Evolutionary conservation across 30 jellyfish, hydroid and myxozoan species (phyloP), one percentile per base, ranked within the genome.

Genomic region (Haliclystus octoradiatus): DNA sequence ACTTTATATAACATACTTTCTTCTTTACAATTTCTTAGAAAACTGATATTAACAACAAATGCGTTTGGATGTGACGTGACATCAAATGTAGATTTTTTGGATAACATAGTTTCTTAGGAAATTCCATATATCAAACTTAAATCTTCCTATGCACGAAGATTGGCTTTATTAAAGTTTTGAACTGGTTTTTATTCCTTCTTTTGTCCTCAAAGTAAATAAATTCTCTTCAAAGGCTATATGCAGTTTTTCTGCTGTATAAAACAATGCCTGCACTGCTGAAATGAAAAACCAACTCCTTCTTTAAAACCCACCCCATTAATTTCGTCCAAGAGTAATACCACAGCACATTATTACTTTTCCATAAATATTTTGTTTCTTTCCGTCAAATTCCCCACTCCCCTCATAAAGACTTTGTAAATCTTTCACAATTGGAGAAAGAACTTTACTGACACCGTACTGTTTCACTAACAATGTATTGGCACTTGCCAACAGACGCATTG

Each of bases 261-360:
- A 33, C 82, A 71, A n/a, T 40, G 34, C 53, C 82, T 52, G 74
- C 82, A 71, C 64, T 71, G 51, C 82, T 71, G 82, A 53, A 71
- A 71, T 9, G 82, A 50, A 52, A 52, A 29, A 35, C 82, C 82
- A 50, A 71, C 82, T 25, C 82, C 82, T 47, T 47, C 82, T 34
- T 71, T 71, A 60, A 71, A 71, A n/a, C 23, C 82, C 82, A 25
- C 76, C 82, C 82, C 82, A 71, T 31, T 24, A 34, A 52, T 71
- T 74, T 33, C 53, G 82, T 31, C 82, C 82, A 26, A 47, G 76
- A 24, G 82, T 71, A 53, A 50, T 75, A 15, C 82, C 77, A 13
- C 63, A 25, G 60, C 82, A 71, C 31, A 60, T 9, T 31, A 71
- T 53, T 25, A 71, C 82, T 30, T 71, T 71, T 34, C 82, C 82